These are phyloP conservation scores for Arrhopalites spinosus DNA, from an alignment of 2,888 invertebrate genomes.

Conservation along the genomic window DNA sequence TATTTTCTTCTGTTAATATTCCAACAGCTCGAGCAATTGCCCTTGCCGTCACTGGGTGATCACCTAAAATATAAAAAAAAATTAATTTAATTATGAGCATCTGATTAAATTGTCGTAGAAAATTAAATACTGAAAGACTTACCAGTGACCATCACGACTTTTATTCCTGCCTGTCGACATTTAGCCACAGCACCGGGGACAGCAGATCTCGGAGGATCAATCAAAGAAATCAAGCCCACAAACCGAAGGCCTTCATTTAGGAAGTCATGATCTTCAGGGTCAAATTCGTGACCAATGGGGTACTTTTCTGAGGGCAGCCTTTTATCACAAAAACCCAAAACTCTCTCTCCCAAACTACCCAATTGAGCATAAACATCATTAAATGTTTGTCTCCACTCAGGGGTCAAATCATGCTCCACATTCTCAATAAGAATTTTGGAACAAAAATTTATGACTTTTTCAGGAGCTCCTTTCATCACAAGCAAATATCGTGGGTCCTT, in stretches of 20 bases:
- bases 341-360: constrained; percentile 84
- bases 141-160: constrained; percentile 75
- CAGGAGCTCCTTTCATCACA: constrained; percentile 84
- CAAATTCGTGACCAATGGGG: constrained; percentile 66
- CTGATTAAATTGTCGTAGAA: too few species aligned
- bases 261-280: constrained; percentile 68
- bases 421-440: constrained; percentile 65
- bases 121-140: too few species aligned
- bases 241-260: constrained; percentile 67
- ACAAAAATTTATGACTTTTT: constrained; percentile 71
- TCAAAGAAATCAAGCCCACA: constrained; percentile 72
- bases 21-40: constrained; percentile 76
- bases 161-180: constrained; percentile 76
- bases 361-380: constrained; percentile 74
- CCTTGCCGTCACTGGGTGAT: constrained; percentile 75
- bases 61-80: too few species aligned
- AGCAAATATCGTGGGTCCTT: constrained; percentile 84
- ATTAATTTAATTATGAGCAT: too few species aligned
- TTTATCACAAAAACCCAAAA: constrained; percentile 65
- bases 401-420: constrained; percentile 63
- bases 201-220: constrained; percentile 71
- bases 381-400: constrained; percentile 64
- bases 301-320: constrained; percentile 60
- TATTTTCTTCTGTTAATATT: constrained; percentile 66
- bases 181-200: constrained; percentile 72